Evolutionary conservation across 2,113 vertebrate genomes (phyloP), one percentile per base, ranked within the genome.

Genomic region (Campylomormyrus tamandua): DNA sequence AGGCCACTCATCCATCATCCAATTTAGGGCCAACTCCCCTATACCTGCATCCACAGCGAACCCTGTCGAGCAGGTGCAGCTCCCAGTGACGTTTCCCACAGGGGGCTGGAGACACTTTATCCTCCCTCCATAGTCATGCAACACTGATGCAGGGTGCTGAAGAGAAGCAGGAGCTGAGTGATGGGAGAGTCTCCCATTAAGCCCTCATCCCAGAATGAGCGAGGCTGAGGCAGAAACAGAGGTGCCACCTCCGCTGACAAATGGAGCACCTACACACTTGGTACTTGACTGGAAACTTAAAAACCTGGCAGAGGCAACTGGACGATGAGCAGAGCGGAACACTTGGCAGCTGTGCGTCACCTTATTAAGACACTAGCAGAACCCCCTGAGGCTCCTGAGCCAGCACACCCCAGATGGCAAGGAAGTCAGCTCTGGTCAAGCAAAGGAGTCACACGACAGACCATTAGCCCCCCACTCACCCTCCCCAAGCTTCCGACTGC

Each of bases 401-500:
- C 21, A 39, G 80, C 42, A 9, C 15, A 3, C 10, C 21, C n/a
- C 24, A 39, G 17, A 35, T 70, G 83, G 24, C 45, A 27, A 49
- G 88, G 66, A 87, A 91, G 53, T 17, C 88, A 88, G 90, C 87
- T 87, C 87, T 90, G 53, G 83, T 87, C 91, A 89, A 91, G 92
- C 70, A 87, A 49, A 90, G 89, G 91, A 62, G 17, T 46, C 53
- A 88, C 90, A 90, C 91, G 92, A 91, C 92, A 92, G 90, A 91
- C 91, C 92, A 94, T 93, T 93, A 95, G 92, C 89, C 90, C 90
- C 70, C 91, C 89, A 90, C 92, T 92, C 91, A 92, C 89, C 90
- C 91, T 92, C 92, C 88, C 90, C 92, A 90, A 88, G 90, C 93
- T 91, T 91, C 93, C 92, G 93, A 90, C 92, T 91, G 70, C 58